Evolutionary conservation across 2,113 vertebrate genomes (phyloP), one percentile per base, ranked within the genome.

Genomic region (Phalacrocorax carbo): DNA sequence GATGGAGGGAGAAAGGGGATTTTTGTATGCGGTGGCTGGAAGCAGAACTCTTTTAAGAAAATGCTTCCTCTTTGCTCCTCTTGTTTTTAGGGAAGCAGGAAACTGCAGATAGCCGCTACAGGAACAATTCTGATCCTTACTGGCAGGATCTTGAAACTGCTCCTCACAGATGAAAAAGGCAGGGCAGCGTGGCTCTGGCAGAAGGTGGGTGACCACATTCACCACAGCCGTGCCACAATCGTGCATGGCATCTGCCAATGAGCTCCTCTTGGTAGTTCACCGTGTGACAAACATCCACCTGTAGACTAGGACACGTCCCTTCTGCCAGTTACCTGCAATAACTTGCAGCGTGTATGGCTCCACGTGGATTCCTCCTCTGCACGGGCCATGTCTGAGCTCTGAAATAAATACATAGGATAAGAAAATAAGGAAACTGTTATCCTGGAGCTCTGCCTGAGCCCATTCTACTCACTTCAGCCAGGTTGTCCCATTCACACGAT

Each of bases 311-410:
- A 46, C 48, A 46, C 0, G 0, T 21, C 30, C 77, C 18, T 61
- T 29, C 77, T 61, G 46, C 36, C 26, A 26, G 62, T 7, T 7
- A 36, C 34, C 65, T 19, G 55, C 66, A 68, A 5, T 7, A 36
- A n/a, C 1, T 0, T 9, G 17, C 17, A 13, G 15, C 1, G 12
- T 15, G 27, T 8, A 11, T 2, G 9, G 8, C 13, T 55, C 54
- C n/a, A 21, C 34, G 4, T 0, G 20, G 49, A 32, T 36, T n/a
- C 38, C n/a, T 32, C 21, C 64, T 48, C 36, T 16, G 20, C 64
- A 57, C 0, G 8, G 57, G 49, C 19, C 51, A n/a, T 0, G 0
- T 22, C 21, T 52, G 61, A 79, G 42, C 66, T 52, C 55, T 40
- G 42, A 48, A 84, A 75, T 58, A 64, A 66, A 21, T 18, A 34